phyloP scores from a whole-genome alignment of 2,113 vertebrate genomes.

The Anas platyrhynchos region DNA sequence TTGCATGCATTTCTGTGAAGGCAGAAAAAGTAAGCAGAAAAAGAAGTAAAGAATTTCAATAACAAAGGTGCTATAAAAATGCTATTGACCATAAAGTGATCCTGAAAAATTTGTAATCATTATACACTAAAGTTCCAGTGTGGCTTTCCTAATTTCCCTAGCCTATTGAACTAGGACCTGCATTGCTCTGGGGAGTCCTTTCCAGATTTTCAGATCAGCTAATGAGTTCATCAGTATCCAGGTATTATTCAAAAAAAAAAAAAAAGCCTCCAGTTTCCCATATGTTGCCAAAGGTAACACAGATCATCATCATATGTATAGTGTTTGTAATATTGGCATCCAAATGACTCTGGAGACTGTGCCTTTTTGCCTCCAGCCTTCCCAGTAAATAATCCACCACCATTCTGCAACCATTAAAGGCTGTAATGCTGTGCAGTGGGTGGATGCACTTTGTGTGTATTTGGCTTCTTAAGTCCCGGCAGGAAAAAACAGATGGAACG shows the following conservation, averaged over 20 bases:
- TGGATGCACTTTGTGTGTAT: background rate
- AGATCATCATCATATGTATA: background rate
- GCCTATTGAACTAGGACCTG: background rate
- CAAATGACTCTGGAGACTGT: background rate
- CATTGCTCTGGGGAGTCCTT: conserved; percentile 24
- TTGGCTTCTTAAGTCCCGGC: conserved; percentile 28
- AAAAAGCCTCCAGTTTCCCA: background rate
- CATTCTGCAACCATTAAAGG: background rate
- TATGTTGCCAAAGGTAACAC: conserved; percentile 1
- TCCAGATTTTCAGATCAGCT: conserved; percentile 43
- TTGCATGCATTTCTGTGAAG: background rate
- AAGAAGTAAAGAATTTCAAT: conserved; percentile 68
- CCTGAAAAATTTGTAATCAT: background rate
- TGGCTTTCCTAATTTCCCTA: conserved; percentile 31
- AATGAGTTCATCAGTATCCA: conserved; percentile 35
- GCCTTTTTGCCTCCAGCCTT: conserved; percentile 4
- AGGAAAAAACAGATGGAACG: conserved; percentile 32
- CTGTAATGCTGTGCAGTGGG: background rate
- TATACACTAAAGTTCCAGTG: conserved; percentile 8
- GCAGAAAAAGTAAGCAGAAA: conserved; percentile 28
- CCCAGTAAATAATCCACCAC: background rate
- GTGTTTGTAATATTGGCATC: background rate
- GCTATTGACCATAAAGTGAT: conserved; percentile 18
- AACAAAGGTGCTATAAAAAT: conserved; percentile 61
- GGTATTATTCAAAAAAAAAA: background rate